Percentiles rank a stretch among this genome's conserved stretches.
Evolutionary conservation across 2,888 invertebrate species (phyloP).

Genomic region (Stenodera caucasica): DNA sequence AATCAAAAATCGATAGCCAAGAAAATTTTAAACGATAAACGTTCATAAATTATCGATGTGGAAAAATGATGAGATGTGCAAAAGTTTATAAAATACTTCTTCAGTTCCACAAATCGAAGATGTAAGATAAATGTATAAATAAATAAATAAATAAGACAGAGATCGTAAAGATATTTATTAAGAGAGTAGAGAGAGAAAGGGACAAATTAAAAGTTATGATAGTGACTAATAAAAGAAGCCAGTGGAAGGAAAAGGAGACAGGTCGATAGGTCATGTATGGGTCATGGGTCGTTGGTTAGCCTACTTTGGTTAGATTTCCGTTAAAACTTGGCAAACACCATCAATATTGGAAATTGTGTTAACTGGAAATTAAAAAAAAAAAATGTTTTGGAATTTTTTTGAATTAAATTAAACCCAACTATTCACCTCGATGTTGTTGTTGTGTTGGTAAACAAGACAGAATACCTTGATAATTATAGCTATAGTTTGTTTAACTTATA

Average conservation of each 20-base stretch:
- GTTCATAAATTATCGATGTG: not conserved
- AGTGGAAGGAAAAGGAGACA: not conserved
- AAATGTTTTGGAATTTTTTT: not conserved
- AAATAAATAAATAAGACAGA: not conserved
- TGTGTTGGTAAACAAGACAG: not conserved
- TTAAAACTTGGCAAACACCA: not conserved
- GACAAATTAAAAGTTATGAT: not conserved
- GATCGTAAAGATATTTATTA: not conserved
- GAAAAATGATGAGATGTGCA: not conserved
- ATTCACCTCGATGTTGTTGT: not conserved
- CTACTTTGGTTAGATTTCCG: not conserved
- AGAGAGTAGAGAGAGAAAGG: not conserved
- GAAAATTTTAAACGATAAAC: no score
- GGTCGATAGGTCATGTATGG: not conserved
- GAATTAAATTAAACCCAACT: not conserved
- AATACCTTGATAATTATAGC: conserved; percentile 14
- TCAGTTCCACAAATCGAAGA: no score
- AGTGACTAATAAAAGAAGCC: not conserved
- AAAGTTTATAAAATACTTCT: not conserved
- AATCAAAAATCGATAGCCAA: not conserved
- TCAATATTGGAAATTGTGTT: not conserved
- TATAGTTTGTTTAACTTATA: conserved; percentile 28
- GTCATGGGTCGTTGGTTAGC: conserved; percentile 1
- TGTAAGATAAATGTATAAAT: not conserved
- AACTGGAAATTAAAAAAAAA: not conserved